These are phyloP conservation scores for Oscheius sp. DNA, from an alignment of 1,140 invertebrate genomes.

Conservation along the genomic window DNA sequence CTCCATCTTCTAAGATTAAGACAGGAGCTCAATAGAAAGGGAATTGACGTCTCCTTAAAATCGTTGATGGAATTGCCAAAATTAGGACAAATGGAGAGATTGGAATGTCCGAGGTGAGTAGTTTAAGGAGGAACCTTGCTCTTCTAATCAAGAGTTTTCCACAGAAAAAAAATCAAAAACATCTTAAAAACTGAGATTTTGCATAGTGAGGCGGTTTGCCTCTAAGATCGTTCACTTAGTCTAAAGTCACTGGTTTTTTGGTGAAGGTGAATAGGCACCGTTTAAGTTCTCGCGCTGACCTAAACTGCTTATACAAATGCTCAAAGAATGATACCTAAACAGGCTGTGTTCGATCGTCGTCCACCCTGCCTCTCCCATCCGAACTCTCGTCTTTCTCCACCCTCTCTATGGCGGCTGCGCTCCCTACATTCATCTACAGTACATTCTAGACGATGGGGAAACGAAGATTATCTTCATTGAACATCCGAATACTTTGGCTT, in stretches of 20 bases:
- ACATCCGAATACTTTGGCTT: background rate
- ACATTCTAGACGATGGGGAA: background rate
- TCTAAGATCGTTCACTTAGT: no score
- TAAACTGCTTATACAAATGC: no score
- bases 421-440: constrained; percentile 9
- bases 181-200: no score
- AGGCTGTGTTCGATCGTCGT: background rate
- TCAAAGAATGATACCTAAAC: no score
- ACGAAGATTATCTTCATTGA: constrained; percentile 5
- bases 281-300: no score
- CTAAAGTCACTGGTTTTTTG: no score
- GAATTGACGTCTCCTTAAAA: background rate
- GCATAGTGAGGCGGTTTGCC: no score
- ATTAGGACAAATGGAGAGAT: constrained; percentile 5
- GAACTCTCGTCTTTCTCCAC: constrained; percentile 16
- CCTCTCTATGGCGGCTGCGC: constrained; percentile 20
- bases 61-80: constrained; percentile 9
- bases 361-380: background rate
- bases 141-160: no score
- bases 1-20: constrained; percentile 24
- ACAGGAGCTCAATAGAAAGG: background rate
- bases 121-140: no score
- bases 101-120: background rate
- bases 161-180: no score
- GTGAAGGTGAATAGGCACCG: no score